Base-by-base conservation (phyloP, 2,888 invertebrate species). In the Adela reaumurella region DNA sequence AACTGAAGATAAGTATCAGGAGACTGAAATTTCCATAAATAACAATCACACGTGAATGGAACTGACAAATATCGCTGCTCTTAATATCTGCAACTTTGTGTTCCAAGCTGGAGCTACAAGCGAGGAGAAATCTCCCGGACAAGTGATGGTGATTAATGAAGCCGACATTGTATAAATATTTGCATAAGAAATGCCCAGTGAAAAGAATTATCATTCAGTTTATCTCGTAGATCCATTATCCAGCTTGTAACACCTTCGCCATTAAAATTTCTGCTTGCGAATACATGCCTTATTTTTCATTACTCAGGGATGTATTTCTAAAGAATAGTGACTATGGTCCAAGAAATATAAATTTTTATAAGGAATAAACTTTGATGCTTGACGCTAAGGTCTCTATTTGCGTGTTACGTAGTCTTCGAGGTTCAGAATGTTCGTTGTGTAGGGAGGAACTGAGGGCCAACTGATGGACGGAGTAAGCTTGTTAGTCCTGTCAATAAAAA, bases 131-230 rank as follows among this genome's bases (percentile, higher is more conserved):
- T 4, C 14, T 35, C n/a, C n/a, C 14, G 35, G 35, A 35, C 35
- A 35, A 35, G 35, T 35, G 35, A 35, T 35, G 35, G 62, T 77
- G 78, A 78, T 78, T 77, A 77, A 78, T 78, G 77, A 70, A 63
- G 58, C 63, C 61, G 65, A 70, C 72, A 71, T 64, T 74, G 70
- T 69, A 63, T 71, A 70, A 77, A 77, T 77, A 78, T 78, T 78
- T 76, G 78, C 77, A 78, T 78, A 76, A 74, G 78, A 78, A 78
- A 73, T 64, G 68, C 63, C 62, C 67, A 65, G 67, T 35, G 73
- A 68, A 68, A 69, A 63, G 35, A 35, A 35, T 35, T 35, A 35
- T 35, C 35, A 35, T 35, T 35, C 35, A 14, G 35, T 11, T 8
- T 35, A 35, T 35, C 35, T 3, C 35, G 35, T 35, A 8, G 35